Conservation (phyloP, 2,113 vertebrate genomes). For the Cacatua alba region DNA sequence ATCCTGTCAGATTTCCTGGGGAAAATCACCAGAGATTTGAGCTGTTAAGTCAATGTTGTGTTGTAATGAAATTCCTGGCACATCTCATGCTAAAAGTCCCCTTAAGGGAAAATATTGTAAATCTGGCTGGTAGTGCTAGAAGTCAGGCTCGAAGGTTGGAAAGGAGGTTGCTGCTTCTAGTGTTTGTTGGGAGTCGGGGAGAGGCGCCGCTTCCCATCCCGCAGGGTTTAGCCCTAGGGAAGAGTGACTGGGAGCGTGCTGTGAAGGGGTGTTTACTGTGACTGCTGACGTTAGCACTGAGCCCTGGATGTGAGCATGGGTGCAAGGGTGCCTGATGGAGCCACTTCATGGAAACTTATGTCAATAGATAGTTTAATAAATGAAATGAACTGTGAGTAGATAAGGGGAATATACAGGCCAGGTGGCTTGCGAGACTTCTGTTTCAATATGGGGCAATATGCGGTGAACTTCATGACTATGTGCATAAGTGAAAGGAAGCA, state of each 20-base stretch:
- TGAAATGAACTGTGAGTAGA: background rate
- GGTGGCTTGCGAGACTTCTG: background rate
- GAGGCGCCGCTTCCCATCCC: background rate
- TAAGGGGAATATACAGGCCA: background rate
- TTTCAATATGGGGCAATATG: background rate
- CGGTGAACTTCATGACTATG: background rate
- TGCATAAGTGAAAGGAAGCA: background rate
- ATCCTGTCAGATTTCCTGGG: constrained; percentile 6
- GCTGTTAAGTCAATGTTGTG: constrained; percentile 31
- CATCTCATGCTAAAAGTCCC: constrained; percentile 26
- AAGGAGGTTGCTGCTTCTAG: background rate
- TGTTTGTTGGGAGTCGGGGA: background rate
- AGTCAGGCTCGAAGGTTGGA: background rate
- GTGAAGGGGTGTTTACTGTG: background rate
- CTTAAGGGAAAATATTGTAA: constrained; percentile 57
- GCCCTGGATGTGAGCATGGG: background rate
- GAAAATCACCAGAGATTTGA: constrained; percentile 16
- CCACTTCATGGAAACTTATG: background rate
- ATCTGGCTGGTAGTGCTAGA: background rate
- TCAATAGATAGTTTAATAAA: background rate
- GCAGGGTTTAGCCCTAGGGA: background rate
- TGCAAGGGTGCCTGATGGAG: fast-evolving
- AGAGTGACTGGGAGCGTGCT: fast-evolving
- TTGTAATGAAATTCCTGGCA: constrained; percentile 64
- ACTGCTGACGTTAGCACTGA: background rate